Evolutionary conservation across 2,113 vertebrate genomes (phyloP).

Genomic region (Grallaria varia): DNA sequence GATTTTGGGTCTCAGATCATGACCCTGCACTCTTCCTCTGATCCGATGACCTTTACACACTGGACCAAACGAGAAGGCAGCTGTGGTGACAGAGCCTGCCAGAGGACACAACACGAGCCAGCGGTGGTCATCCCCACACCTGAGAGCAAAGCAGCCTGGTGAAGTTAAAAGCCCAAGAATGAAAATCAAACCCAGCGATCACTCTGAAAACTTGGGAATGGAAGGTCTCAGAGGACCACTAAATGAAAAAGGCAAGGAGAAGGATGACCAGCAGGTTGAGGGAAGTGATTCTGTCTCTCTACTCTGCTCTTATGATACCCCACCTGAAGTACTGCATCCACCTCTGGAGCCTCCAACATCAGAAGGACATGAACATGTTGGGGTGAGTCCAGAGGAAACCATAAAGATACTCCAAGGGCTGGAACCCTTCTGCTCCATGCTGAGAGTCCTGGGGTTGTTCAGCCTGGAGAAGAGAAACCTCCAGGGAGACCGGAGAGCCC

Average conservation of each 20-base stretch:
- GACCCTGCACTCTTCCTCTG: not conserved
- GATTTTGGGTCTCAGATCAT: not conserved
- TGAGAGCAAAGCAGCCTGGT: not conserved
- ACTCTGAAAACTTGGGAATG: not conserved
- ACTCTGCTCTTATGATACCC: not conserved
- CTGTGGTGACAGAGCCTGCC: rapidly evolving
- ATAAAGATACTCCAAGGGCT: not conserved
- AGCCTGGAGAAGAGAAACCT: not conserved
- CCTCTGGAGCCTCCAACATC: not conserved
- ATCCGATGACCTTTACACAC: not conserved
- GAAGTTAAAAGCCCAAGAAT: not conserved
- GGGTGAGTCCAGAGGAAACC: not conserved
- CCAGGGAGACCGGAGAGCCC: not conserved
- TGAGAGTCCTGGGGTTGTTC: not conserved
- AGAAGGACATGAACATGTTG: not conserved
- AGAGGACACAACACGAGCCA: not conserved
- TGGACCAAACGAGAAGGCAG: not conserved
- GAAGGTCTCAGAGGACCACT: not conserved
- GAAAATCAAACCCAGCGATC: rapidly evolving
- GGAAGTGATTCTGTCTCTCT: not conserved
- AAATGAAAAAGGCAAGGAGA: not conserved
- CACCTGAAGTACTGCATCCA: not conserved
- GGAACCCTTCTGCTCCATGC: not conserved
- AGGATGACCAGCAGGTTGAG: not conserved
- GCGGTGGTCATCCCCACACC: not conserved